A percentile compares a stretch with the other conserved stretches of the same genome.
Conservation (phyloP, 2,888 invertebrate species). For the Drepanosiphum platanoidis region DNA sequence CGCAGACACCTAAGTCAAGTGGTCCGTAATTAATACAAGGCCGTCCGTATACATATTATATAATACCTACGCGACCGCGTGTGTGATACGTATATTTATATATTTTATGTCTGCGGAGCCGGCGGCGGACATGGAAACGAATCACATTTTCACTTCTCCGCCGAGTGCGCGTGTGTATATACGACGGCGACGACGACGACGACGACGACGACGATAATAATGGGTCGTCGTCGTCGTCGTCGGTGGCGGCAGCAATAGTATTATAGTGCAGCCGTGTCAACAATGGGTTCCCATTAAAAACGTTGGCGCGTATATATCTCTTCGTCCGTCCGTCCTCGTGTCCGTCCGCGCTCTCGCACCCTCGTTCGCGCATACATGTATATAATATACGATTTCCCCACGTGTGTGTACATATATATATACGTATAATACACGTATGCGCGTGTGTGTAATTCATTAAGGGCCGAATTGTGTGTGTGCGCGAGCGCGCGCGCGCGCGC, state of each 20-base stretch:
- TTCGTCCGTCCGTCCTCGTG: not conserved
- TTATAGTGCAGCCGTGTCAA: not conserved
- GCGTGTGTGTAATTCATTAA: conserved; percentile 13
- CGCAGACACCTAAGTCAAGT: conserved; percentile 44
- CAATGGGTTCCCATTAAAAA: conserved; percentile 50
- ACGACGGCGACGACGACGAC: no score
- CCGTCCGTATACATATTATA: not conserved
- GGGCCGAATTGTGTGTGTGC: not conserved
- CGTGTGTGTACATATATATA: not conserved
- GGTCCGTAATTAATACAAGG: conserved; percentile 57
- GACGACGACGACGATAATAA: not conserved
- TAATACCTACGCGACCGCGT: no score
- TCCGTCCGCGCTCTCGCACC: not conserved
- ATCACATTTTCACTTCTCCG: not conserved
- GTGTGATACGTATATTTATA: not conserved
- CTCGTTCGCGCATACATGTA: not conserved
- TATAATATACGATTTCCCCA: conserved; percentile 7
- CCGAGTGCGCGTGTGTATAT: not conserved
- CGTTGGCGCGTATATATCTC: not conserved
- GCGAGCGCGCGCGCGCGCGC: not conserved
- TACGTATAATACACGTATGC: not conserved
- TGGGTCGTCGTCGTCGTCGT: not conserved
- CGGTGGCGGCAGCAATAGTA: not conserved
- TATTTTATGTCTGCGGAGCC: not conserved
- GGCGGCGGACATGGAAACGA: conserved; percentile 15